Base-by-base conservation (phyloP, 2,113 vertebrate genomes). In the Hippocampus comes region DNA sequence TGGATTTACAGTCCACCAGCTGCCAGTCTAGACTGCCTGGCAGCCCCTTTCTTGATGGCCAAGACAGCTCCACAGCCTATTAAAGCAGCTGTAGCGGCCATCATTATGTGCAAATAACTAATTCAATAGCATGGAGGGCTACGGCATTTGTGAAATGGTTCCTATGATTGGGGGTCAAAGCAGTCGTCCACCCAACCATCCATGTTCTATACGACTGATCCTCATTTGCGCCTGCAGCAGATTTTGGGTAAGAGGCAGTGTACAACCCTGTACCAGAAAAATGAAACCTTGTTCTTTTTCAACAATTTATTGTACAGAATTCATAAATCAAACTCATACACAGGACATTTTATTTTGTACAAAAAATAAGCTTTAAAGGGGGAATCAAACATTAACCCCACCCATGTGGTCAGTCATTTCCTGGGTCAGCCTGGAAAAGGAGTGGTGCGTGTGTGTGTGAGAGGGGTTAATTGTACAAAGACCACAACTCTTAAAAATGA, bases 361-460 rank as follows among this genome's bases (percentile, higher is more conserved):
- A 91, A 89, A 92, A 91, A 91, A 91, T 89, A 89, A 90, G 86
- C 87, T 89, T 86, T 87, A 81, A 82, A 74, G 71, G 51, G 68
- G 77, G 77, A 75, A 66, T 15, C 64, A 10, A 66, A 66, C 23
- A 66, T 46, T 63, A 48, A 66, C 64, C n/a, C 42, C 4, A 14
- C 43, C 64, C 64, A 42, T 48, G 23, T 43, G 43, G 42, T 66
- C 64, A 18, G 64, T 66, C 64, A 66, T 66, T 66, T 49, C 42
- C 64, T 27, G 64, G 64, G 23, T 27, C 43, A 25, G 41, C 23
- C 63, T 66, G 64, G 43, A 9, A 27, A 48, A 48, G 23, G 18
- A n/a, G n/a, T 27, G 57, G 12, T 4, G 11, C 17, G 30, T 34
- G 30, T 34, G 56, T 11, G 53, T 56, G 34, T 0, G 8, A 7